Evolutionary conservation across 64 coral and sea anemone species (phyloP).

Genomic region (Orbicella faveolata): DNA sequence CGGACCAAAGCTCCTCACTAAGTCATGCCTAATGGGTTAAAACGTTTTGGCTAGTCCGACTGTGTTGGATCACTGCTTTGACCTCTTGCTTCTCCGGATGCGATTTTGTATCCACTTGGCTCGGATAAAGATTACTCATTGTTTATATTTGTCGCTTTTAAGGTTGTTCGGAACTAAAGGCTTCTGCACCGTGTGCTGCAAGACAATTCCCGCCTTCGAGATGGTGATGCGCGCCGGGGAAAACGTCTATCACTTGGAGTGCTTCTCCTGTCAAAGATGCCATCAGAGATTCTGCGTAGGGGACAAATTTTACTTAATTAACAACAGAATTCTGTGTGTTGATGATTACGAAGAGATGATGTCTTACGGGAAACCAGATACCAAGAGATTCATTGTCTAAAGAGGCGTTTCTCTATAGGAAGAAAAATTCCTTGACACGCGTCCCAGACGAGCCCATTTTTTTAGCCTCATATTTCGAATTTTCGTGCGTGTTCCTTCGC

Average conservation of each 20-base stretch:
- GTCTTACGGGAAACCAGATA: constrained; percentile 67
- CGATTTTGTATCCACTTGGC: neutral
- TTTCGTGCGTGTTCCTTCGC: neutral
- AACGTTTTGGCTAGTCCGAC: neutral
- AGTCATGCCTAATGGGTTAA: neutral
- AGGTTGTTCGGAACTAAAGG: constrained; percentile 94
- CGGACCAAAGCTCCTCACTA: neutral
- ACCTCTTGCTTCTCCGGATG: constrained; percentile 19
- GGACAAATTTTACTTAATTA: constrained; percentile 97
- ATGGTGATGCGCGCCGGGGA: constrained; percentile 99
- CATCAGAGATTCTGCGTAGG: constrained; percentile 97
- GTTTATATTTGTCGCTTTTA: constrained; percentile 43
- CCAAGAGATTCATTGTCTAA: constrained; percentile 32
- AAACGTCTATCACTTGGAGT: constrained; percentile 96
- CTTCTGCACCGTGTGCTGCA: constrained; percentile 91
- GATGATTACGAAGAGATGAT: constrained; percentile 98
- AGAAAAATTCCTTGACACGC: no score
- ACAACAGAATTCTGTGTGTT: constrained; percentile 97
- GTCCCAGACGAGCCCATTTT: neutral
- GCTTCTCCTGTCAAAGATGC: constrained; percentile 96
- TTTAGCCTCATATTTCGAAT: constrained; percentile 6
- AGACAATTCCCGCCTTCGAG: constrained; percentile 96
- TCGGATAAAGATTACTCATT: constrained; percentile 3
- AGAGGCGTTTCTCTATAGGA: no score
- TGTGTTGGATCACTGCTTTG: neutral